Percentiles rank a stretch among this genome's conserved stretches.
Conservation (phyloP, 2,113 vertebrate species). For the Tetrao urogallus region DNA sequence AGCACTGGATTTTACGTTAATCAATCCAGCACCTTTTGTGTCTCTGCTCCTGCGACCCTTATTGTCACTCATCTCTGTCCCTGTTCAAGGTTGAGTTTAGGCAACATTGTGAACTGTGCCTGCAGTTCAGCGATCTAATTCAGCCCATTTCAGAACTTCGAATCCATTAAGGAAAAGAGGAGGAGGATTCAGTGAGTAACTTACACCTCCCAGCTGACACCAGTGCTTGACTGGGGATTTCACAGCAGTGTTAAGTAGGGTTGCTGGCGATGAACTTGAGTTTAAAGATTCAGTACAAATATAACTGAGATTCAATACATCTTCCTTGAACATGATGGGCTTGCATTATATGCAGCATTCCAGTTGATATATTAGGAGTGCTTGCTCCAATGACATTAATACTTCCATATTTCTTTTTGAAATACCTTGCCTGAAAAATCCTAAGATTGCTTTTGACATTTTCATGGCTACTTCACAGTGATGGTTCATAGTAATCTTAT, state of each 20-base stretch:
- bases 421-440: conserved; percentile 63
- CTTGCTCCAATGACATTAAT: conserved; percentile 65
- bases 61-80: background rate
- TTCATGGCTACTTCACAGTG: conserved; percentile 66
- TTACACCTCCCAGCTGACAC: background rate
- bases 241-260: background rate
- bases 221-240: background rate
- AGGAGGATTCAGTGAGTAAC: background rate
- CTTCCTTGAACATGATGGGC: conserved; percentile 44
- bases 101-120: fast-evolving
- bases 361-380: conserved; percentile 61
- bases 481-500: conserved; percentile 60
- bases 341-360: conserved; percentile 54
- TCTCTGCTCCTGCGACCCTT: background rate
- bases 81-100: background rate
- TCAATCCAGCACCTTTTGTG: background rate
- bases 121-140: background rate
- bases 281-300: conserved; percentile 46
- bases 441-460: conserved; percentile 71
- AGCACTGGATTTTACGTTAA: background rate
- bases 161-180: background rate
- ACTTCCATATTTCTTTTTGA: conserved; percentile 71
- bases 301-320: conserved; percentile 56
- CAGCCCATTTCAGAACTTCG: background rate
- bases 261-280: background rate